Conservation (phyloP, 2,113 vertebrate species). For the Mastomys coucha region DNA sequence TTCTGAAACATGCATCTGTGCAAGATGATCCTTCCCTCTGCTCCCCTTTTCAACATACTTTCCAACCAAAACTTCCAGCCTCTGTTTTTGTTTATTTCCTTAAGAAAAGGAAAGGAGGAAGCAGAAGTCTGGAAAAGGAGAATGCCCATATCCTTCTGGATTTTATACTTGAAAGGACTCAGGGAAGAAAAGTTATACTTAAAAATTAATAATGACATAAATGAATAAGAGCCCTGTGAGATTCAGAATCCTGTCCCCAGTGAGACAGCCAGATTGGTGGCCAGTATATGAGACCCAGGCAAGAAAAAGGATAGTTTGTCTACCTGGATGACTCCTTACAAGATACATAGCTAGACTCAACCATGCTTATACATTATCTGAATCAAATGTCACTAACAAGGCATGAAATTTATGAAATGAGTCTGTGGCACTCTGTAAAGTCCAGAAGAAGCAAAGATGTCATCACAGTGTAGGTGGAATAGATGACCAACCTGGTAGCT, state of each 20-base stretch:
- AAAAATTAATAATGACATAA: neutral
- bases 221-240: neutral
- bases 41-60: neutral
- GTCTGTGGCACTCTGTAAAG: neutral
- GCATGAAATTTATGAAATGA: neutral
- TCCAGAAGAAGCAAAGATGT: neutral
- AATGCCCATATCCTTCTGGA: neutral
- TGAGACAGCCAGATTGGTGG: neutral
- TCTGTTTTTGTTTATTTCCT: neutral
- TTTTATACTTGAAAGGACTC: neutral
- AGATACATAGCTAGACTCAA: fast-evolving
- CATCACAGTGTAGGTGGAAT: neutral
- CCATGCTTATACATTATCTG: neutral
- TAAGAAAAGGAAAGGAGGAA: neutral
- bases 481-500: too few relatives aligned
- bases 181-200: neutral
- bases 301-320: neutral
- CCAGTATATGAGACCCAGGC: neutral
- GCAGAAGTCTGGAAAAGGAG: neutral
- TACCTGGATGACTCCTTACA: neutral
- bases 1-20: neutral
- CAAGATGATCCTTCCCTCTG: neutral
- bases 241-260: neutral
- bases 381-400: neutral
- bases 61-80: neutral